phyloP scores from a whole-genome alignment of 2,113 vertebrate genomes.

The Alosa alosa region DNA sequence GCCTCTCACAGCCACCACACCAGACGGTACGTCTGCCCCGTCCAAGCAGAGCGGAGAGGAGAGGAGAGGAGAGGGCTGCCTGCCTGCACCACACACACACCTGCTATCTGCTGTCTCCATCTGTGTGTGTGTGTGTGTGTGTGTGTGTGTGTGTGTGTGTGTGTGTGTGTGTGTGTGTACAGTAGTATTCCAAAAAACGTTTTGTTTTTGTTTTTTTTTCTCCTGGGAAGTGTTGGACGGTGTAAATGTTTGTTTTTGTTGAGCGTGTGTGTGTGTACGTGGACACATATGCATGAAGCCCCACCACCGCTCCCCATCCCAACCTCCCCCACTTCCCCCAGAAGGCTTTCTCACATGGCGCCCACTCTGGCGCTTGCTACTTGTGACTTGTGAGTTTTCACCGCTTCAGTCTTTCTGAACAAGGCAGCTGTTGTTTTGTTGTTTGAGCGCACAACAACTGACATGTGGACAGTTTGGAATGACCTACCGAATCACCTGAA shows the following conservation, averaged over 20 bases:
- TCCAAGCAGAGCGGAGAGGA: not conserved
- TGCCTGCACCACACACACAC: not conserved
- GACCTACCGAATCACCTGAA: no score
- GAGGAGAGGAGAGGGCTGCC: no score
- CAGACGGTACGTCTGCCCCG: constrained; percentile 70
- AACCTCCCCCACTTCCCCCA: not conserved
- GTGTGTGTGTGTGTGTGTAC: not conserved
- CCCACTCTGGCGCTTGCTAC: not conserved
- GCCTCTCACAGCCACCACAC: constrained; percentile 57
- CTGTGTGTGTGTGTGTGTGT: constrained; percentile 9
- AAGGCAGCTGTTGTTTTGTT: not conserved
- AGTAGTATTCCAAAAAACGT: not conserved
- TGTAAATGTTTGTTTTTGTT: not conserved
- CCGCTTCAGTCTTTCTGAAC: not conserved
- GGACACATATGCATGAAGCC: not conserved
- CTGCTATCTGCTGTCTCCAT: constrained; percentile 42
- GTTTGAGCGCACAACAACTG: not conserved
- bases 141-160: not conserved
- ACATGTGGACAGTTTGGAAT: not conserved
- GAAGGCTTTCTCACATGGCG: not conserved
- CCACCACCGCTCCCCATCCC: not conserved
- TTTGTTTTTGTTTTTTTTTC: constrained; percentile 14
- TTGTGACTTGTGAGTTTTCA: not conserved
- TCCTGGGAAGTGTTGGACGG: not conserved
- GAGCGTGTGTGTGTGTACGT: not conserved